Evolutionary conservation across 1,140 invertebrate genomes (phyloP).

Genomic region (Brachionus koreanus): DNA sequence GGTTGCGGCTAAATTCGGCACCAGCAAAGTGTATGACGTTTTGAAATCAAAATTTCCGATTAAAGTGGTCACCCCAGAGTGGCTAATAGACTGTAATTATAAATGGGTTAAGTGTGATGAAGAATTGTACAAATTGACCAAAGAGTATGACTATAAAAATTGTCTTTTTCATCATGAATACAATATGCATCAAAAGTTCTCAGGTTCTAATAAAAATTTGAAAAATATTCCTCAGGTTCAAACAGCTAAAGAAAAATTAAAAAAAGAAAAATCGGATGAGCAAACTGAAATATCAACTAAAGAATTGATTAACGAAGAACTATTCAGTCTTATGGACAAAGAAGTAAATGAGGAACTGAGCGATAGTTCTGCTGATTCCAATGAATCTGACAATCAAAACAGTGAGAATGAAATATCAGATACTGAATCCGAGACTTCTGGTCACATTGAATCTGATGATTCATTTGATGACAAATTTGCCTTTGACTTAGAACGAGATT

Average conservation of each 20-base stretch:
- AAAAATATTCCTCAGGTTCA: neutral
- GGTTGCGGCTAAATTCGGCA: conserved; percentile 34
- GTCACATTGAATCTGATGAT: neutral
- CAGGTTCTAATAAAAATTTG: neutral
- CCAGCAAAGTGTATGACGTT: conserved; percentile 28
- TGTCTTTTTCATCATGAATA: conserved; percentile 41
- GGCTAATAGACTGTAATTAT: conserved; percentile 44
- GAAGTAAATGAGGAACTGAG: conserved; percentile 20
- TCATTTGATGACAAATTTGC: conserved; percentile 16
- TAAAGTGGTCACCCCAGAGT: conserved; percentile 41
- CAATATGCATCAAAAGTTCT: conserved; percentile 44
- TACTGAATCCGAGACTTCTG: neutral
- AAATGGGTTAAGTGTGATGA: conserved; percentile 18
- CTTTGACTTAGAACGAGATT: conserved; percentile 14
- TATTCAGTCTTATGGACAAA: conserved; percentile 29
- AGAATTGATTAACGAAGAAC: conserved; percentile 20
- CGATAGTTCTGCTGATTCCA: neutral
- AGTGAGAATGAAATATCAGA: neutral
- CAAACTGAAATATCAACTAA: neutral
- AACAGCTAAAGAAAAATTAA: neutral
- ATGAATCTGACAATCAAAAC: neutral
- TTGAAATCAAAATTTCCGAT: conserved; percentile 33
- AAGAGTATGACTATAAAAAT: conserved; percentile 41
- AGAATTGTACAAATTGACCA: conserved; percentile 36
- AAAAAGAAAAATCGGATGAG: neutral